A percentile compares a stretch with the other conserved stretches of the same genome.
These are phyloP conservation scores for Trachymyrmex cornetzi DNA, from an alignment of 1,140 invertebrate genomes.

Conservation along the genomic window DNA sequence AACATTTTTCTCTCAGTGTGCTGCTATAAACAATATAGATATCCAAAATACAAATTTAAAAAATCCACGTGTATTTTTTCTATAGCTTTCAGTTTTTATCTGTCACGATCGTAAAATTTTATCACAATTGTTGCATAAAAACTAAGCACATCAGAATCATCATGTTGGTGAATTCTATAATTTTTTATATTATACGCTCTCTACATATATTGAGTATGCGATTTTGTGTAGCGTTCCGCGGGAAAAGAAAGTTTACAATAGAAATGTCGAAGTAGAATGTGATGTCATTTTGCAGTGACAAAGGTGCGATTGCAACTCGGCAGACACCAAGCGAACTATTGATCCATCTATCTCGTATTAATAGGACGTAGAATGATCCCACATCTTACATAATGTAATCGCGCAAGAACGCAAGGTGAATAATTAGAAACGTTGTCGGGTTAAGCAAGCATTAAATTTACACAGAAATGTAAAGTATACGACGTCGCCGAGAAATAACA, in stretches of 20 bases:
- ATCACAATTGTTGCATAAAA: constrained; percentile 6
- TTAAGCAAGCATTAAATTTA: constrained; percentile 6
- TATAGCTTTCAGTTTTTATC: neutral
- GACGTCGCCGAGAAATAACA: neutral
- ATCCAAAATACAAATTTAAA: neutral
- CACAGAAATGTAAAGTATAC: neutral
- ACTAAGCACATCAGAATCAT: neutral
- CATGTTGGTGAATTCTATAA: neutral
- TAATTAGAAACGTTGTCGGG: constrained; percentile 22
- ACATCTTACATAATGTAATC: constrained; percentile 26
- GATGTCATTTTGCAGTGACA: constrained; percentile 35
- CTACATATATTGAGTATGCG: neutral
- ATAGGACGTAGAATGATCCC: constrained; percentile 40
- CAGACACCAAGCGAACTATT: constrained; percentile 38
- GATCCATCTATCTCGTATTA: constrained; percentile 48
- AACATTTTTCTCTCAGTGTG: too few relatives aligned
- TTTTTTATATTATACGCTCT: neutral
- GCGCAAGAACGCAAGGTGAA: neutral
- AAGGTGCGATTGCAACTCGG: constrained; percentile 26
- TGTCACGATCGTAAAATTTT: neutral
- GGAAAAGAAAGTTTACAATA: constrained; percentile 25
- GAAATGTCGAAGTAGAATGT: constrained; percentile 35
- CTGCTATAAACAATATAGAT: neutral
- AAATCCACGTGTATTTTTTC: constrained; percentile 11
- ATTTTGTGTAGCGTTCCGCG: neutral